A percentile compares a stretch with the other conserved stretches of the same genome.
phyloP scores from a whole-genome alignment of 2,888 invertebrate genomes.

The Diloba caeruleocephala region DNA sequence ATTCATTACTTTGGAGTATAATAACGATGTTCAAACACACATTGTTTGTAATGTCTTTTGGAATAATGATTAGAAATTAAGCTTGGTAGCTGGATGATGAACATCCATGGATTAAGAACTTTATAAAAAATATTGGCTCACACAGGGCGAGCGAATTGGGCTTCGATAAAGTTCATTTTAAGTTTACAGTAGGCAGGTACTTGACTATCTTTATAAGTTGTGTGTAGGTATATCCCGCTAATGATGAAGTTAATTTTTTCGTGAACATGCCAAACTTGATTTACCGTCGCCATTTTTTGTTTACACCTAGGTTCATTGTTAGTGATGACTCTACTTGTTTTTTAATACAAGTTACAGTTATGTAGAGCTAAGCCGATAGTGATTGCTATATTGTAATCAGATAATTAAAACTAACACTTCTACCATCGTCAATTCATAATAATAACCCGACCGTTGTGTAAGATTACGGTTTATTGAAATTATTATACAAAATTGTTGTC shows the following conservation, averaged over 20 bases:
- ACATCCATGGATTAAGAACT: slow-evolving; percentile 3
- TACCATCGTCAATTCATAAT: slow-evolving; percentile 16
- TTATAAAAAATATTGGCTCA: slow-evolving; percentile 1
- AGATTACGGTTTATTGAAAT: slow-evolving; percentile 26
- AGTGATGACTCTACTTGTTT: not conserved
- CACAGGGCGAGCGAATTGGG: not conserved
- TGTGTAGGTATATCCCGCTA: no score
- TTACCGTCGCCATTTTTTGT: no score
- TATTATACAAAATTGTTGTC: slow-evolving; percentile 10
- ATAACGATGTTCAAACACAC: slow-evolving; percentile 1
- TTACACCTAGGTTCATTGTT: no score
- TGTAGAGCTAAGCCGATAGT: slow-evolving; percentile 26
- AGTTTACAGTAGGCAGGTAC: not conserved
- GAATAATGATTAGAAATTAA: slow-evolving; percentile 6
- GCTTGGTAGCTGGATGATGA: slow-evolving; percentile 13
- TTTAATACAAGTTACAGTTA: slow-evolving; percentile 11
- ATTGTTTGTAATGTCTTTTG: slow-evolving; percentile 12
- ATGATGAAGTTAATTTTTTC: no score
- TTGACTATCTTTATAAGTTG: not conserved
- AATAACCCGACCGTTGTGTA: slow-evolving; percentile 17
- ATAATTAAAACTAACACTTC: slow-evolving; percentile 31
- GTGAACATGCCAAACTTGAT: no score
- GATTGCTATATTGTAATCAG: slow-evolving; percentile 26
- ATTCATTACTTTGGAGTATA: slow-evolving; percentile 1
- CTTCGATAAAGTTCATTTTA: not conserved